Base-by-base conservation (phyloP, 2,888 invertebrate species). In the Ischnus inquisitorius region DNA sequence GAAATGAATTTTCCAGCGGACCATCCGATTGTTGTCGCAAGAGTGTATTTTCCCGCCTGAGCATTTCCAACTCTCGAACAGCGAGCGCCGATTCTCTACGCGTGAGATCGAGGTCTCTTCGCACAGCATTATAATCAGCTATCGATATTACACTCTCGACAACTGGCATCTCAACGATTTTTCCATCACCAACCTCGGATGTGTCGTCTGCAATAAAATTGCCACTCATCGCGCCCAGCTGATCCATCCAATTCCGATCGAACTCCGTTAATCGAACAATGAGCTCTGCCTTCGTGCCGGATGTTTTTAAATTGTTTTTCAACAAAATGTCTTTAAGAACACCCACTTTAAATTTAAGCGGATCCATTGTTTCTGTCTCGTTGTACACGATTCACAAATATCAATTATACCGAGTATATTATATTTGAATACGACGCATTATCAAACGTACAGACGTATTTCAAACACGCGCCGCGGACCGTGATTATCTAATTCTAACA, bases 221-320 rank as follows among this genome's bases (percentile, higher is more conserved):
- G 22, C 4, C 46, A 43, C 25, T 10, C 3, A 14, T n/a, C 12
- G 71, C 41, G 3, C 43, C 43, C 8, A 75, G 14, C 6, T 54
- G 65, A 2, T 62, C 10, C 4, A 65, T 54, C 75, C 75, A 65
- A 12, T 10, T 2, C 3, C 54, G 54, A 19, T 65, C 75, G 2
- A 76, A 76, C 12, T 54, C 54, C 8, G 3, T 65, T 46, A 76
- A 41, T 10, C 65, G 75, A 34, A 19, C n/a, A 22, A 76, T 8
- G 1, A 65, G n/a, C 19, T 76, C 65, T 2, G 64, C 39, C n/a
- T 76, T 65, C 19, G 51, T 22, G 8, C 75, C 75, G 12, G 54
- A 51, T 14, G 75, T 65, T 22, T 41, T 65, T 0, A 76, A 39
- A 65, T 76, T 51, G 65, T 76, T 65, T 41, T 51, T 65, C 14